Evolutionary conservation across 2,888 invertebrate genomes (phyloP).

Genomic region (Crematogaster levior): DNA sequence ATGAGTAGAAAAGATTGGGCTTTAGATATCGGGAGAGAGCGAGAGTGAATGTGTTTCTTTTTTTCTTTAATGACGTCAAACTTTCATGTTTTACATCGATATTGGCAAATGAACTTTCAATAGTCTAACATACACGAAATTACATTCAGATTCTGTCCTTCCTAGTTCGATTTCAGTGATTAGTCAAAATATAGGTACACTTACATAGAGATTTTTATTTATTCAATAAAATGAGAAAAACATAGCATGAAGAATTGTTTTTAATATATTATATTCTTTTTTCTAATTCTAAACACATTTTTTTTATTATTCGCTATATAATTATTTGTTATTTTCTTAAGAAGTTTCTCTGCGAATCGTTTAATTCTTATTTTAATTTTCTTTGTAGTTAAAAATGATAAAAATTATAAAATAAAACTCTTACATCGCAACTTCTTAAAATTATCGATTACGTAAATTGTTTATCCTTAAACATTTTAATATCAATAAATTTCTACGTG

Average conservation of each 20-base stretch:
- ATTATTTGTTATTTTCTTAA: not conserved
- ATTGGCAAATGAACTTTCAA: not conserved
- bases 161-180: not conserved
- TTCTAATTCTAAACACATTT: not conserved
- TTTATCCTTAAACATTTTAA: not conserved
- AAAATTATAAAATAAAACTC: not conserved
- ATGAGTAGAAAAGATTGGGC: not conserved
- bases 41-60: not conserved
- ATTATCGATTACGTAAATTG: not conserved
- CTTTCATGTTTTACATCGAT: not conserved
- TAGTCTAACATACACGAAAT: not conserved
- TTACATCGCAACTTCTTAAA: not conserved
- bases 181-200: not conserved
- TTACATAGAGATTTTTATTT: not conserved
- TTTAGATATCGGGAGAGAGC: not conserved
- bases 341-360: not conserved
- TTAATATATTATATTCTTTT: not conserved
- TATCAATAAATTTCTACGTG: not conserved
- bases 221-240: not conserved
- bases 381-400: not conserved
- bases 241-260: not conserved
- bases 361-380: not conserved
- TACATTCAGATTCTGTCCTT: not conserved
- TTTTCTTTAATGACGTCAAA: not conserved
- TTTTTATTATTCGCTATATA: not conserved